Conservation (phyloP, 2,113 vertebrate species). For the Barnardius zonarius region DNA sequence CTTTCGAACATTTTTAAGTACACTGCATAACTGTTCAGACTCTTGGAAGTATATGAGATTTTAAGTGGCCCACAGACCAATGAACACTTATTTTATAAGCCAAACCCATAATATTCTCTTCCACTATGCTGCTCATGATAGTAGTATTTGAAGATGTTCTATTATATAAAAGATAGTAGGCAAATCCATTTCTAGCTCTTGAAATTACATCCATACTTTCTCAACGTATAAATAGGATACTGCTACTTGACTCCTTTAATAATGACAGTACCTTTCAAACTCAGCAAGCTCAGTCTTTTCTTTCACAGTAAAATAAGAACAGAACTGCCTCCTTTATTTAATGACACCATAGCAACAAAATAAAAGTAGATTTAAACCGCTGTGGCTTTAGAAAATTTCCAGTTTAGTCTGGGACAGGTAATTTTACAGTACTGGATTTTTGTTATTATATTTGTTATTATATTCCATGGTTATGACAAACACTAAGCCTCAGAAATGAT, state of each 20-base stretch:
- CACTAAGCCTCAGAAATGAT: background rate
- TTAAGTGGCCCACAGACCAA: background rate
- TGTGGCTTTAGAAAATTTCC: background rate
- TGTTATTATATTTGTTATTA: background rate
- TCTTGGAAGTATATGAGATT: background rate
- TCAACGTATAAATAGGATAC: background rate
- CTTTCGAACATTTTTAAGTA: background rate
- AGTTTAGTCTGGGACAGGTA: background rate
- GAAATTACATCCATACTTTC: background rate
- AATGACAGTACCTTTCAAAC: background rate
- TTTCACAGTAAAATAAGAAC: background rate
- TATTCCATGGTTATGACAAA: background rate
- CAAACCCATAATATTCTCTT: background rate
- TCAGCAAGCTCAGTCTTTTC: background rate
- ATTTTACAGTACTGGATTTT: background rate
- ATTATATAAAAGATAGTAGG: background rate
- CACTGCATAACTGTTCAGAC: background rate
- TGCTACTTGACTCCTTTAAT: background rate
- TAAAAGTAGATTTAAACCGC: background rate
- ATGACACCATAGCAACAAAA: background rate
- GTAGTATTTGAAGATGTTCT: background rate
- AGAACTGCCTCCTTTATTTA: background rate
- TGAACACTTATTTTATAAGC: background rate
- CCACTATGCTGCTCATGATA: background rate
- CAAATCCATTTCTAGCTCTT: background rate